Evolutionary conservation across 2,797 vertebrate genomes (phyloP), one percentile per base, ranked within the genome.

Genomic region (Myotis daubentonii): DNA sequence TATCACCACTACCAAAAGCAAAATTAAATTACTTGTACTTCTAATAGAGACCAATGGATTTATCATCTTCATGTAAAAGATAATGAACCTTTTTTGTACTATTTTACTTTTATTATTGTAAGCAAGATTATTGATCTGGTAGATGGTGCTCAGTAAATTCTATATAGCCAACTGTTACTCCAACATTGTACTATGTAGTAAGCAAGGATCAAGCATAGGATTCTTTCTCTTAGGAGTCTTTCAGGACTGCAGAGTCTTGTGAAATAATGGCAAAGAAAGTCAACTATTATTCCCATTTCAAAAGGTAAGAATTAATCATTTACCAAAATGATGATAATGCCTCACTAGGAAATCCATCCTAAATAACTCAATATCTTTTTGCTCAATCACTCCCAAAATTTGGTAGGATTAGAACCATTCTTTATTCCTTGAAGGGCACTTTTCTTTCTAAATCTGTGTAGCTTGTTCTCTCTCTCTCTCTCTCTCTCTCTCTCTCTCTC

Each of bases 401-500:
- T 84, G 36, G 38, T 33, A 60, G 65, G 22, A 87, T 89, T 79
- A 89, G n/a, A 49, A 49, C 44, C 47, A 68, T 94, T 74, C 38
- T 89, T 93, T 90, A 94, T 65, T 95, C 49, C n/a, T 65, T 81
- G 60, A 71, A 96, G 66, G 91, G 70, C n/a, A 82, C 5, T 22
- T 84, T 94, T 84, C 72, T 65, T 94, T 68, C 83, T 79, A 68
- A 30, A 65, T 60, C 91, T 94, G 84, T 78, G 28, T 68, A 87
- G n/a, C 68, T 70, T 89, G 19, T 72, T 68, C 10, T 51, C 38
- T 66, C n/a, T 85, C 79, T 95, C 65, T 62, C 10, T 60, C 78
- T 70, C 85, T 74, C 20, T 11, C 36, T 62, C 20, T 25, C 12
- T 30, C 13, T 76, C 53, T 86, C 72, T 94, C 22, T 82, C 33